Evolutionary conservation across 2,888 invertebrate species (phyloP).

Genomic region (Macaria liturata): DNA sequence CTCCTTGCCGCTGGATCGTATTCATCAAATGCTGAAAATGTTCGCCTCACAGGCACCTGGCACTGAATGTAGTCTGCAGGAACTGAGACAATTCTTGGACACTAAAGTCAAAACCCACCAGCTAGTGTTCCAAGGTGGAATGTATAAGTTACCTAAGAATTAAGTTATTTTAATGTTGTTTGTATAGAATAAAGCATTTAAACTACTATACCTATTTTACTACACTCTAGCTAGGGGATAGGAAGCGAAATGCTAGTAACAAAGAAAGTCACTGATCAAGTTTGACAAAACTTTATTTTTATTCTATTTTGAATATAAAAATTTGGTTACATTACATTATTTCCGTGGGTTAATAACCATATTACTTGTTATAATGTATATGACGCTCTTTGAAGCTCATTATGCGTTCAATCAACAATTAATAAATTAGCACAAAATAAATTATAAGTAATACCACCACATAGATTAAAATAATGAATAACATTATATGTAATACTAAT

Average conservation of each 20-base stretch:
- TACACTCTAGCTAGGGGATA: no score
- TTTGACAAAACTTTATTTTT: slow-evolving; percentile 75
- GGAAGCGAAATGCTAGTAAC: neutral
- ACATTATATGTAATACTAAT: slow-evolving; percentile 71
- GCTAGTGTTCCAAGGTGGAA: slow-evolving; percentile 91
- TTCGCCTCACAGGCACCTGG: slow-evolving; percentile 97
- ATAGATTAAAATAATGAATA: slow-evolving; percentile 57
- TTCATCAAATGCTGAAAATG: slow-evolving; percentile 98
- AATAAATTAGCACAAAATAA: slow-evolving; percentile 64
- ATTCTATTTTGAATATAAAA: slow-evolving; percentile 65
- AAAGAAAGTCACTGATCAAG: slow-evolving; percentile 40
- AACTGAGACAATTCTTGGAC: slow-evolving; percentile 94
- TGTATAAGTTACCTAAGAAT: slow-evolving; percentile 93
- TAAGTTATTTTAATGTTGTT: slow-evolving; percentile 40
- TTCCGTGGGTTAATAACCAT: slow-evolving; percentile 69
- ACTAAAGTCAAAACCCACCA: slow-evolving; percentile 96
- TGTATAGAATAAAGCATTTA: no score
- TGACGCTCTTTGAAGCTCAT: slow-evolving; percentile 55
- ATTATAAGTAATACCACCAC: slow-evolving; percentile 69
- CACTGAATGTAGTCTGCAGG: slow-evolving; percentile 94
- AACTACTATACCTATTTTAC: no score
- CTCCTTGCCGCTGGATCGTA: slow-evolving; percentile 94
- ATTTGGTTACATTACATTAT: slow-evolving; percentile 71
- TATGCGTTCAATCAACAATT: slow-evolving; percentile 48
- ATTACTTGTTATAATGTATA: slow-evolving; percentile 55